Base-by-base conservation (phyloP, 37 sponge, comb jelly and placozoan species). In the Diacarnus erythraeanus region DNA sequence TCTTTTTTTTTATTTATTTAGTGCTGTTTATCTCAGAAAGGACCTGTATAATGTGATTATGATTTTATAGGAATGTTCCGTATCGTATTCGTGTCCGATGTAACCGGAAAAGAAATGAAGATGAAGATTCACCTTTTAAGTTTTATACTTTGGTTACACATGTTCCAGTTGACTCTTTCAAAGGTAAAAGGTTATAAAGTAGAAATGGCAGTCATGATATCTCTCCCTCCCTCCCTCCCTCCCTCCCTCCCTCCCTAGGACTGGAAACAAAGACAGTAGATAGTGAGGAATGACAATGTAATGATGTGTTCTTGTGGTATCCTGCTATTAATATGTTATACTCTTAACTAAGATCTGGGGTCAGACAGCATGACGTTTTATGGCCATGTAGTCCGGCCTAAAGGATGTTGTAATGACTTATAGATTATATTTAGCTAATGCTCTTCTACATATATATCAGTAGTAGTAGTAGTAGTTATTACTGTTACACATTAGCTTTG, bases 141-240 rank as follows among this genome's bases (percentile, higher is more conserved):
- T 87, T 98, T 41, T 98, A 98, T 82, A 98, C 99, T 29, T 81
- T 98, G 1, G 99, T 98, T 54, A 95, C 96, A 34, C 79, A 91
- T 72, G 93, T 97, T 0, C 78, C 72, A 1, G 90, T 95, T 12
- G 93, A 81, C 12, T 76, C 90, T 21, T 95, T 93, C 86, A 98
- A 98, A 85, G 88, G 92, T 88, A 42, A 15, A 23, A 60, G 33
- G 51, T 6, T 51, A n/a, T 42, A 29, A 47, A 12, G 51, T 15
- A 47, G 12, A 47, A 47, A 47, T n/a, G n/a, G n/a, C n/a, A n/a
- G 8, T 30, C 26, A 30, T 63, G 64, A 23, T 63, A n/a, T n/a
- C n/a, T n/a, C 5, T 4, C 17, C 6, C 17, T 37, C 17, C 38
- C 69, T 68, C 27, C 27, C 27, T 12, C 17, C 54, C 5, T 4